A percentile compares a stretch with the other conserved stretches of the same genome.
These are phyloP conservation scores for Hirundichthys speculiger DNA, from an alignment of 2,113 vertebrate species.

Conservation along the genomic window DNA sequence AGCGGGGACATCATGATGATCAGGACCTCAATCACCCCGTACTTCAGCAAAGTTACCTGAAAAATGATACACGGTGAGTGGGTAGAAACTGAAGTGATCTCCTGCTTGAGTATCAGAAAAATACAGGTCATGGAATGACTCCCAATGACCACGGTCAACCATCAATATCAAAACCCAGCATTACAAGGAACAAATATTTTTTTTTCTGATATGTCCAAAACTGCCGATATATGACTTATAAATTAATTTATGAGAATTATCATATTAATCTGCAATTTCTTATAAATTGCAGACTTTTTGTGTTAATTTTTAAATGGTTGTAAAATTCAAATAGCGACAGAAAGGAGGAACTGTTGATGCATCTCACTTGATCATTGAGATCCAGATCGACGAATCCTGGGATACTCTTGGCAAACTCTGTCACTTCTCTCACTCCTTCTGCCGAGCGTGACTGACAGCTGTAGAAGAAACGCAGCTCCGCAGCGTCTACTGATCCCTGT, in stretches of 20 bases:
- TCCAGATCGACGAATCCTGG: slow-evolving; percentile 93
- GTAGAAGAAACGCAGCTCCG: slow-evolving; percentile 95
- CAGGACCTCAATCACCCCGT: slow-evolving; percentile 95
- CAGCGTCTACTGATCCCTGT: slow-evolving; percentile 85
- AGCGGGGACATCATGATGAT: slow-evolving; percentile 95
- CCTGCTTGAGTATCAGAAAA: too few species aligned
- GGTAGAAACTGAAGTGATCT: neutral
- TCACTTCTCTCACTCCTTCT: slow-evolving; percentile 95
- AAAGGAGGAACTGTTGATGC: neutral
- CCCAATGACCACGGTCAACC: too few species aligned
- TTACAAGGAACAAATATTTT: too few species aligned
- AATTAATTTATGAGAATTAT: too few species aligned
- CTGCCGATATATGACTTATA: too few species aligned
- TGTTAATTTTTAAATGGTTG: too few species aligned
- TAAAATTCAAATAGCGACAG: neutral
- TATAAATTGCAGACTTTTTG: too few species aligned
- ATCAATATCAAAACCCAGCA: too few species aligned
- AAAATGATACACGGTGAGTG: neutral
- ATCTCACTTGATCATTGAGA: slow-evolving; percentile 91
- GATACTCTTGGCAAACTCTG: slow-evolving; percentile 97
- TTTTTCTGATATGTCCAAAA: too few species aligned
- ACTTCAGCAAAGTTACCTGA: slow-evolving; percentile 94
- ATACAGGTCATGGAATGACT: too few species aligned
- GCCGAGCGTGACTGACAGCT: slow-evolving; percentile 95
- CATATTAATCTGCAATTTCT: too few species aligned